Evolutionary conservation across 2,797 vertebrate genomes (phyloP), one percentile per base, ranked within the genome.

Genomic region (Echiichthys vipera): DNA sequence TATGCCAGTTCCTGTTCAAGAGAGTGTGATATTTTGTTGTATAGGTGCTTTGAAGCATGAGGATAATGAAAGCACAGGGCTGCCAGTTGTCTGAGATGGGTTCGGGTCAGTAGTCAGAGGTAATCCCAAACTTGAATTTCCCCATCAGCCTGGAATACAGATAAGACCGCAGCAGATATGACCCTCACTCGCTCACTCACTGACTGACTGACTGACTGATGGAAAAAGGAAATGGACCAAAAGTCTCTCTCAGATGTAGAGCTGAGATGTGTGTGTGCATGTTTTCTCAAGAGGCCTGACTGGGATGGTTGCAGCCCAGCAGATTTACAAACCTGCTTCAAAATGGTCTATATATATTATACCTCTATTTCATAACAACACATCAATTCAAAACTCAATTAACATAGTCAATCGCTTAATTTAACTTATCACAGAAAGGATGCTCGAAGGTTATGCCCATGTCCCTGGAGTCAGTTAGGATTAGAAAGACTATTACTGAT

Each of bases 111-210:
- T 90, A 89, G 88, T 90, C 89, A 89, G 84, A 83, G 83, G 89
- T 93, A 92, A 93, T 92, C 92, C 93, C 85, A 84, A 93, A 94
- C 89, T 89, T 89, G 86, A 90, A 90, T 91, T 93, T 88, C 80
- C 73, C 90, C 88, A 91, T 94, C 92, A 93, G 80, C 53, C 81
- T 56, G 73, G 90, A 91, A 94, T 93, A 91, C 89, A 92, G 93
- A 95, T 94, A 94, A 94, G 90, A 84, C 84, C 5, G 74, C 71
- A 40, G 79, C 78, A 91, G 92, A 93, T 90, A 89, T 79, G 79
- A 87, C 79, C 83, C 80, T 75, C 74, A 58, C 63, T 80, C 71
- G 76, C 80, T 75, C 74, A 58, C 63, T 80, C 71, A 77, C 78
- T 54, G 65, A 62, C 67, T 81, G 85, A 78, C 74, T 80, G 85